Conservation (phyloP, 2,797 vertebrate species). For the Clamator glandarius region DNA sequence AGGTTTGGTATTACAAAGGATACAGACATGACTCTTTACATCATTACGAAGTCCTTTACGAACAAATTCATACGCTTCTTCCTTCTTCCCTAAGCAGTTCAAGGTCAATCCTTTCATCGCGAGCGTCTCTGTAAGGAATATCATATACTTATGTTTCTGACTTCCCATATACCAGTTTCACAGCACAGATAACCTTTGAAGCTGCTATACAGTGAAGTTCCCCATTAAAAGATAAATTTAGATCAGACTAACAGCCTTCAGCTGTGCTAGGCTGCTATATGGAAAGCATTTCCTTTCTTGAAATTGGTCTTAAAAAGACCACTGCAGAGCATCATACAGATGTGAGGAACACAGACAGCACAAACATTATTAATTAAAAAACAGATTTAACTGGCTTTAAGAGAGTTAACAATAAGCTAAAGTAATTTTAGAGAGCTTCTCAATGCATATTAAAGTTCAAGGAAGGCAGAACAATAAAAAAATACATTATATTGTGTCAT, state of each 20-base stretch:
- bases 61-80: conserved; percentile 82
- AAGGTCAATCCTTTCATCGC: conserved; percentile 84
- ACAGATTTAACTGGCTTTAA: not conserved
- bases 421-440: not conserved
- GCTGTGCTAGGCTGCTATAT: not conserved
- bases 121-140: conserved; percentile 79
- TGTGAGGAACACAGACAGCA: not conserved
- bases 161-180: not conserved
- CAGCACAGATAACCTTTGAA: conserved; percentile 12
- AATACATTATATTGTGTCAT: not conserved
- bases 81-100: conserved; percentile 84
- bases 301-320: not conserved
- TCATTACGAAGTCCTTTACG: conserved; percentile 82
- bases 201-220: not conserved
- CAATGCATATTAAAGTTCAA: not conserved
- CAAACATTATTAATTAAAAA: not conserved
- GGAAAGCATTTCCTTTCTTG: not conserved
- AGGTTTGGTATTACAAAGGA: conserved; percentile 70
- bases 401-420: not conserved
- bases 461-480: not conserved
- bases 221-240: conserved; percentile 6
- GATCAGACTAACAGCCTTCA: not conserved
- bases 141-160: not conserved
- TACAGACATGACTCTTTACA: conserved; percentile 86
- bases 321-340: not conserved